These are phyloP conservation scores for Tyto alba DNA, from an alignment of 2,113 vertebrate genomes.

Conservation along the genomic window DNA sequence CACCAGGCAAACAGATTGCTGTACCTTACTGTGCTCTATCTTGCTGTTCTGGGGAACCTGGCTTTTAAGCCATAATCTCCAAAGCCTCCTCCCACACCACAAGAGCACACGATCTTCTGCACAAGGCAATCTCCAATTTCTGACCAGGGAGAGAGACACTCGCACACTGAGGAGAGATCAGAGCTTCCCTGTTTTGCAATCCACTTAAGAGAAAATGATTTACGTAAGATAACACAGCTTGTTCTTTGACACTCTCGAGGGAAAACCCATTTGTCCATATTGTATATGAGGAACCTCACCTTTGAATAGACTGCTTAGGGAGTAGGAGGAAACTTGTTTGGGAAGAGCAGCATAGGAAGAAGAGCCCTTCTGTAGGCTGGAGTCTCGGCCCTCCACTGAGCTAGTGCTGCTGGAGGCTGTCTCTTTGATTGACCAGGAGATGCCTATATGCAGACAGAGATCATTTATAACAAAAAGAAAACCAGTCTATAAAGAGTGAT, in stretches of 20 bases:
- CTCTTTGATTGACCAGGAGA: constrained; percentile 94
- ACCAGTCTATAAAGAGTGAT: neutral
- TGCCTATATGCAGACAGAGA: constrained; percentile 73
- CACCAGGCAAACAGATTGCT: neutral
- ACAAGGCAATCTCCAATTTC: neutral
- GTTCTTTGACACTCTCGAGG: neutral
- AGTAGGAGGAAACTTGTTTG: constrained; percentile 84
- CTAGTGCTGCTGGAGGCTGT: constrained; percentile 76
- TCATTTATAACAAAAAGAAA: neutral
- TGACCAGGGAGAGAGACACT: neutral
- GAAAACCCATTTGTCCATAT: neutral
- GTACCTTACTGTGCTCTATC: neutral
- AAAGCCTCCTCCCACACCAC: neutral
- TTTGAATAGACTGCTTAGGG: constrained; percentile 91
- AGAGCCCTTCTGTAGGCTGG: constrained; percentile 74
- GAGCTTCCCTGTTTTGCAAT: neutral
- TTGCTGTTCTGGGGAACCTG: neutral
- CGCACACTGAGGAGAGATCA: neutral
- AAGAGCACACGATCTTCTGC: neutral
- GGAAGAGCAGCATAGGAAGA: constrained; percentile 68
- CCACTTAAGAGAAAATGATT: neutral
- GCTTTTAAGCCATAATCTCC: neutral
- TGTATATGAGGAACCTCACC: constrained; percentile 64
- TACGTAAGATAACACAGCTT: neutral
- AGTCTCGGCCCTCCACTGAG: constrained; percentile 67